A percentile compares a stretch with the other conserved stretches of the same genome.
These are phyloP conservation scores for Lycia hirtaria DNA, from an alignment of 2,888 invertebrate genomes.

Conservation along the genomic window DNA sequence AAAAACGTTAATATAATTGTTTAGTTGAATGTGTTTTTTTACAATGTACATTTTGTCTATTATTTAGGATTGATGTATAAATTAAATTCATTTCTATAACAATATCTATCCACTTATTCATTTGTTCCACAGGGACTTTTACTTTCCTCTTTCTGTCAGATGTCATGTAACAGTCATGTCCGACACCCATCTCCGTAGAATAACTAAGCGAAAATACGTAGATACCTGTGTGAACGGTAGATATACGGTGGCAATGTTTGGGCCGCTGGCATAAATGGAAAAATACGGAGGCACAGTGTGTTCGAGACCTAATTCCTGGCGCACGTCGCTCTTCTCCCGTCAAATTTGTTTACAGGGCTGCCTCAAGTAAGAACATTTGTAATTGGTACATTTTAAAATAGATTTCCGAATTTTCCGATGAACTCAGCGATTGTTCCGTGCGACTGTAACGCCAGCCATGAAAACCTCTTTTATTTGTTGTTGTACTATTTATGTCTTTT, in stretches of 20 bases:
- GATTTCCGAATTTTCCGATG: too few species aligned
- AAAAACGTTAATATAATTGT: too few species aligned
- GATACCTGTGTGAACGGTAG: not conserved
- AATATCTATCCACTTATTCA: too few species aligned
- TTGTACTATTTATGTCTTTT: too few species aligned
- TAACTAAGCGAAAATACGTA: constrained; percentile 48
- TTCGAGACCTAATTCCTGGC: constrained; percentile 71
- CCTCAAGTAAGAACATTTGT: constrained; percentile 26
- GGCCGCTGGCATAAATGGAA: constrained; percentile 38
- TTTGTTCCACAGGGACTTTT: not conserved
- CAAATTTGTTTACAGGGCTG: constrained; percentile 73
- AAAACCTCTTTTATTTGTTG: too few species aligned
- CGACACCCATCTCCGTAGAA: constrained; percentile 64
- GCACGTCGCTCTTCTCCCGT: constrained; percentile 68
- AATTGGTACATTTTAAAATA: not conserved
- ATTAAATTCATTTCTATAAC: too few species aligned
- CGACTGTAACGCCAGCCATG: too few species aligned
- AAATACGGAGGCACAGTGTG: constrained; percentile 61
- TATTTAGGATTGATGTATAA: too few species aligned
- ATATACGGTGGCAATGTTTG: constrained; percentile 3
- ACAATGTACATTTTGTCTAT: too few species aligned
- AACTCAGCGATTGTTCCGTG: too few species aligned
- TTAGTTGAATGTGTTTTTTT: too few species aligned
- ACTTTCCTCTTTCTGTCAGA: constrained; percentile 3
- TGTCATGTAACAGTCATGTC: constrained; percentile 42